These are phyloP conservation scores for Smithornis capensis DNA, from an alignment of 2,113 vertebrate species.

Conservation along the genomic window DNA sequence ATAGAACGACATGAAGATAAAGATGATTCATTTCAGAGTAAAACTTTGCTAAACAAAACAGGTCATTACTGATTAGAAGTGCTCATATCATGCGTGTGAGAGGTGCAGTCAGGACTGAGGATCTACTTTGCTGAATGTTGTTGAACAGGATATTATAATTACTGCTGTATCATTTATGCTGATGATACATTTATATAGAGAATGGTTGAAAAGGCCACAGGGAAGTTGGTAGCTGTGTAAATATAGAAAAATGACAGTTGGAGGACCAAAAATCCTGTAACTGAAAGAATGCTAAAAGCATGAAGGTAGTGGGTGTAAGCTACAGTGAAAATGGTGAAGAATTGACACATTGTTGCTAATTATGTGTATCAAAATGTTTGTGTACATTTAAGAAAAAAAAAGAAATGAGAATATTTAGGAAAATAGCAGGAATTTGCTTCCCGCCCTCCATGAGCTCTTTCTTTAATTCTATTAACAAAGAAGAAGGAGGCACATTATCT, in stretches of 20 bases:
- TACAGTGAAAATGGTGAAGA: neutral
- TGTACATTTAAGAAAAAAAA: neutral
- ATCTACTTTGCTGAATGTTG: neutral
- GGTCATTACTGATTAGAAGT: neutral
- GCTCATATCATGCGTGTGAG: neutral
- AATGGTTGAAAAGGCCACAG: neutral
- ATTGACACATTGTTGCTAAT: neutral
- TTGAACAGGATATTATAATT: neutral
- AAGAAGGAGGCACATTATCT: neutral
- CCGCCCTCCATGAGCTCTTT: fast-evolving
- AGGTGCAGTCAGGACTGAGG: neutral
- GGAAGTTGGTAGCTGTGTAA: neutral
- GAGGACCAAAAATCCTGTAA: neutral
- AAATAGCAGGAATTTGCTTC: neutral
- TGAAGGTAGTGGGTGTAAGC: neutral
- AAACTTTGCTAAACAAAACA: neutral
- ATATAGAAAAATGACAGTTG: neutral
- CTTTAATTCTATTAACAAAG: neutral
- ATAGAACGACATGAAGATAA: neutral
- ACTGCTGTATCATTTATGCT: neutral
- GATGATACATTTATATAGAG: neutral
- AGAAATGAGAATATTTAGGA: neutral
- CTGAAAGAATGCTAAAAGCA: neutral
- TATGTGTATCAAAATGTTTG: neutral
- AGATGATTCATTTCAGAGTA: neutral